phyloP scores from a whole-genome alignment of 2,113 vertebrate genomes.

The Perccottus glenii region DNA sequence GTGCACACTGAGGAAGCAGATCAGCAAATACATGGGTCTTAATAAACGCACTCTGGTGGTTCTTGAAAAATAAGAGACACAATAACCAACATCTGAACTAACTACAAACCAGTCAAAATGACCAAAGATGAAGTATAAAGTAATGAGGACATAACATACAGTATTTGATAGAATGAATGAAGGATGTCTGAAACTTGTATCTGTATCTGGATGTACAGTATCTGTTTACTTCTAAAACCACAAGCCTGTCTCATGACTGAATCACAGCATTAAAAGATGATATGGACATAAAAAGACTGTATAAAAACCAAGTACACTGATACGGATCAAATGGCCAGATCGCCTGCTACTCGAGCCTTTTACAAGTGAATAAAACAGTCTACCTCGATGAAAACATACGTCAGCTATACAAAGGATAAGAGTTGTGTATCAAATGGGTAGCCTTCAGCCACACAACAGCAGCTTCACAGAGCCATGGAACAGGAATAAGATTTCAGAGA shows the following conservation, averaged over 20 bases:
- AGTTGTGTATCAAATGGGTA: not conserved
- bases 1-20: no score
- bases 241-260: not conserved
- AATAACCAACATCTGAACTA: no score
- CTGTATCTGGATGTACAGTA: not conserved
- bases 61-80: no score
- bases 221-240: constrained; percentile 1
- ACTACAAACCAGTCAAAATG: no score
- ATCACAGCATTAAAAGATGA: not conserved
- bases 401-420: not conserved
- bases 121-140: no score
- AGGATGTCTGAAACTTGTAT: not conserved
- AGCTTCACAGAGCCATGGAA: not conserved
- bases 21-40: no score
- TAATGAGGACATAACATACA: no score
- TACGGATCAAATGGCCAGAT: not conserved
- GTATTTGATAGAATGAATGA: no score
- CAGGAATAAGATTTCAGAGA: not conserved
- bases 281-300: not conserved
- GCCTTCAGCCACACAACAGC: not conserved
- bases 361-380: not conserved
- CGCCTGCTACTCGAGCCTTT: not conserved
- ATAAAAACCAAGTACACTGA: not conserved
- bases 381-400: constrained; percentile 3
- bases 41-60: no score